Evolutionary conservation across 2,888 invertebrate species (phyloP).

Genomic region (Phortica magna): DNA sequence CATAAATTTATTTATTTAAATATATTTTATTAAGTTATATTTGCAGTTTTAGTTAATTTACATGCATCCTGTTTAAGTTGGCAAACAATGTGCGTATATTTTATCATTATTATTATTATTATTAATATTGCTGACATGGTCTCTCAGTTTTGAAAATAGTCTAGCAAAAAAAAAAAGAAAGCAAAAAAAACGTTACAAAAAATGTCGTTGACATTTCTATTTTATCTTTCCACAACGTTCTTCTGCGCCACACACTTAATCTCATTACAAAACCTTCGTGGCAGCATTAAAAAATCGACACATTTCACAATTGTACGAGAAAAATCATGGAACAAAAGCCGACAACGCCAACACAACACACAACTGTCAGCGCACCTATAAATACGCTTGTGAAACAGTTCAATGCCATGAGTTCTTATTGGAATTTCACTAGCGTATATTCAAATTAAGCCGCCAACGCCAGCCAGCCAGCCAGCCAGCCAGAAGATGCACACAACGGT

Average conservation of each 20-base stretch:
- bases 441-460: constrained; percentile 68
- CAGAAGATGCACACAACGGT: constrained; percentile 58
- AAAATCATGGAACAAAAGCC: background rate
- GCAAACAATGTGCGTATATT: background rate
- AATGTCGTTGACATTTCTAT: constrained; percentile 9
- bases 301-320: too few relatives aligned
- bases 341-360: background rate
- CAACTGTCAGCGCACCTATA: constrained; percentile 1
- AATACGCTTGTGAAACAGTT: background rate
- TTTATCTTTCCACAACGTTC: background rate
- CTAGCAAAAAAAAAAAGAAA: background rate
- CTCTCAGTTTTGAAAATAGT: background rate
- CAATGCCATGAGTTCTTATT: constrained; percentile 66
- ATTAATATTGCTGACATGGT: background rate
- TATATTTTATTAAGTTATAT: background rate
- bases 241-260: background rate
- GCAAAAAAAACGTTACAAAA: background rate
- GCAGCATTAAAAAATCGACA: too few relatives aligned
- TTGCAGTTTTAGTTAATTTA: background rate
- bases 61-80: background rate
- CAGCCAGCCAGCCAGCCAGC: constrained; percentile 49
- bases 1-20: too few relatives aligned
- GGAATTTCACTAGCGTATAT: constrained; percentile 60
- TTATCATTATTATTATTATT: too few relatives aligned
- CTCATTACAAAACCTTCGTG: constrained; percentile 2